Evolutionary conservation across 2,888 invertebrate genomes (phyloP).

Genomic region (Fissipunctia ypsillon): DNA sequence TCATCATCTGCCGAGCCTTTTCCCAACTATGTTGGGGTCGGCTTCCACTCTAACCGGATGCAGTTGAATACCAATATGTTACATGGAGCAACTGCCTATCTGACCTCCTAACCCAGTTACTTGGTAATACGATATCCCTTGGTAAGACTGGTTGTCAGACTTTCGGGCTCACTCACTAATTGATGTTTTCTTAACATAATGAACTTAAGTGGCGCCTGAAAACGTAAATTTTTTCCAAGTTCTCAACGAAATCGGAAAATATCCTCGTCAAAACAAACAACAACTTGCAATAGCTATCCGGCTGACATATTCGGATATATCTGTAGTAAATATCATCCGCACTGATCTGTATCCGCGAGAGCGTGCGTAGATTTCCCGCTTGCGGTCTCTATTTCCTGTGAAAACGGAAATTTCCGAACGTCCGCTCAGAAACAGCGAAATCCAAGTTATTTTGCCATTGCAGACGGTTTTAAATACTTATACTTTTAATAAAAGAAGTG

Average conservation of each 20-base stretch:
- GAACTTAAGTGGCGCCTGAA: background rate
- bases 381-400: conserved; percentile 79
- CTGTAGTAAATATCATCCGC: conserved; percentile 43
- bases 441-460: conserved; percentile 62
- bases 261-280: conserved; percentile 27
- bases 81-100: too few relatives aligned
- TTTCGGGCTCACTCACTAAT: too few relatives aligned
- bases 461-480: conserved; percentile 49
- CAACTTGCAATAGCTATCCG: conserved; percentile 29
- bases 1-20: too few relatives aligned
- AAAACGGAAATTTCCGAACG: conserved; percentile 78
- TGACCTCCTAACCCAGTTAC: too few relatives aligned
- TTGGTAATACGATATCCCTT: too few relatives aligned
- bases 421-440: conserved; percentile 72
- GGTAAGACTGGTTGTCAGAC: too few relatives aligned
- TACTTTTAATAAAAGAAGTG: conserved; percentile 34
- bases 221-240: background rate
- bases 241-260: background rate
- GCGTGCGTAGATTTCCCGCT: conserved; percentile 70
- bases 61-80: too few relatives aligned
- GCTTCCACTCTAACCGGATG: too few relatives aligned
- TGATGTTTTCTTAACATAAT: background rate
- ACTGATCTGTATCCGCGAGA: conserved; percentile 63
- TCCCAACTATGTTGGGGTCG: too few relatives aligned
- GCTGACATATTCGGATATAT: conserved; percentile 43